Percentiles rank a stretch among this genome's conserved stretches.
Evolutionary conservation across 2,888 invertebrate species (phyloP).

Genomic region (Apamea anceps): DNA sequence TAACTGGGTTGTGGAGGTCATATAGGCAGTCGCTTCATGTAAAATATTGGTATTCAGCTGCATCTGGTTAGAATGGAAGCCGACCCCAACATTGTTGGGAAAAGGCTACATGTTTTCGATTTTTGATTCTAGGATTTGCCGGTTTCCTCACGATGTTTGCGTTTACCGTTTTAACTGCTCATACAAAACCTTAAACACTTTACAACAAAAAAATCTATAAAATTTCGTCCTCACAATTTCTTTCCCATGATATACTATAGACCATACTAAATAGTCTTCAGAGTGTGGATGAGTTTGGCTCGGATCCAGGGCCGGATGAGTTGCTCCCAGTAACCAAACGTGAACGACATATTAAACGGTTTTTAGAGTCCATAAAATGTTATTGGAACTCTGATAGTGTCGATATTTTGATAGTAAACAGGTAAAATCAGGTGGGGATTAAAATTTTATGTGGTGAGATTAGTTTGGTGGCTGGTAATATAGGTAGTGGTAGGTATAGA

Average conservation of each 20-base stretch:
- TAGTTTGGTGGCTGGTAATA: slow-evolving; percentile 12
- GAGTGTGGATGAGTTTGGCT: slow-evolving; percentile 65
- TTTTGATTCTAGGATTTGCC: background rate
- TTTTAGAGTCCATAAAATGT: slow-evolving; percentile 64
- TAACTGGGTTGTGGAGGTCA: no score
- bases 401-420: slow-evolving; percentile 63
- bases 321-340: slow-evolving; percentile 53
- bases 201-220: slow-evolving; percentile 12
- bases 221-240: slow-evolving; percentile 41
- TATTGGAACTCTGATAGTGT: slow-evolving; percentile 59
- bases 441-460: slow-evolving; percentile 49
- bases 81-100: no score
- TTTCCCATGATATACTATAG: slow-evolving; percentile 55
- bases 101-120: no score
- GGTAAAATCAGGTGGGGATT: slow-evolving; percentile 49
- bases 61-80: no score
- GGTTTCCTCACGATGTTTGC: background rate
- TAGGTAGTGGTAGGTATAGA: background rate
- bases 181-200: background rate
- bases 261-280: slow-evolving; percentile 61
- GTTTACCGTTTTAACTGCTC: background rate
- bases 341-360: slow-evolving; percentile 66
- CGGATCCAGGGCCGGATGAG: slow-evolving; percentile 58
- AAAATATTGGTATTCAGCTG: no score
- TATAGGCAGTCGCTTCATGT: no score